Evolutionary conservation across 1,140 invertebrate genomes (phyloP).

Genomic region (Brachionus paranguensis): DNA sequence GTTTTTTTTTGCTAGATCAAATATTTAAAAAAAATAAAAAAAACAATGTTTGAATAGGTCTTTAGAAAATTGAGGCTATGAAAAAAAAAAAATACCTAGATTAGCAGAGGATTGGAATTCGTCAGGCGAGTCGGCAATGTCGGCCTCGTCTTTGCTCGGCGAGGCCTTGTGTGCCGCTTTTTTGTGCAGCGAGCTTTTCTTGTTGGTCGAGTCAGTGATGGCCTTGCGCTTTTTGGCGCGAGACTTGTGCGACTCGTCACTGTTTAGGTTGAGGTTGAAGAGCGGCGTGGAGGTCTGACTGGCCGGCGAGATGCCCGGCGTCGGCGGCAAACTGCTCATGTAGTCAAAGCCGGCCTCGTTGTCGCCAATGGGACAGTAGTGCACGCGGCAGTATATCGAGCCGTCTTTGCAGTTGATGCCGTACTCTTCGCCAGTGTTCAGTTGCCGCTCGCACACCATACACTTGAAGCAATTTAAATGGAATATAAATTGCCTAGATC

Average conservation of each 20-base stretch:
- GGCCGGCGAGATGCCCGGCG: conserved; percentile 59
- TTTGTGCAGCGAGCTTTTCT: conserved; percentile 58
- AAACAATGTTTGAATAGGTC: background rate
- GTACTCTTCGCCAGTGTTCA: conserved; percentile 73
- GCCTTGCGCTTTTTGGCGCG: conserved; percentile 72
- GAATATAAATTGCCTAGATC: conserved; percentile 56
- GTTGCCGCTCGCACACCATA: conserved; percentile 63
- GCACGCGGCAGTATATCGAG: conserved; percentile 56
- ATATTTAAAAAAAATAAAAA: background rate
- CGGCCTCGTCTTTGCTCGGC: conserved; percentile 47
- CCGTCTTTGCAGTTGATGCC: conserved; percentile 62
- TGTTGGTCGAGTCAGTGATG: conserved; percentile 68
- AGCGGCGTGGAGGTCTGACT: conserved; percentile 57
- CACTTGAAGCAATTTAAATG: conserved; percentile 53
- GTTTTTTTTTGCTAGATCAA: background rate
- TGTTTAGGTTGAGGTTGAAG: conserved; percentile 54
- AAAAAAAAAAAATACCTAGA: background rate
- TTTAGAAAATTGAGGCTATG: background rate
- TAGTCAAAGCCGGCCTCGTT: conserved; percentile 23
- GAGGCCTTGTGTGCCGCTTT: background rate
- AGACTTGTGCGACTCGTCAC: conserved; percentile 65
- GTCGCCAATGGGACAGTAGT: conserved; percentile 42
- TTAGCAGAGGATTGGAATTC: background rate
- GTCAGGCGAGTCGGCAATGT: background rate
- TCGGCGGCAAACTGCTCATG: conserved; percentile 40